Percentiles rank a stretch among this genome's conserved stretches.
Evolutionary conservation across 2,113 vertebrate species (phyloP).

Genomic region (Xyliphius kryptos): DNA sequence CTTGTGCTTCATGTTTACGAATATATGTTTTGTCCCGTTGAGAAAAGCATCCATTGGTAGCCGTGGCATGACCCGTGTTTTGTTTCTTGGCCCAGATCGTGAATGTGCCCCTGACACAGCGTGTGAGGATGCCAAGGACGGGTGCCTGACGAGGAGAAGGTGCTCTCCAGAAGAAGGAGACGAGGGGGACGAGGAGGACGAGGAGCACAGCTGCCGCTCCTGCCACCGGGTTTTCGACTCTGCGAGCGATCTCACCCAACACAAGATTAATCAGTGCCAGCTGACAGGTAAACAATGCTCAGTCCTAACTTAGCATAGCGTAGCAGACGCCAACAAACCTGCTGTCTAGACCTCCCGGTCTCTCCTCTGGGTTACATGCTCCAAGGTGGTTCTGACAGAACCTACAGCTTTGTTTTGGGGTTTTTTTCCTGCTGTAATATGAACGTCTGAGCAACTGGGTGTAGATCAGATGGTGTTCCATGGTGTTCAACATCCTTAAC

Average conservation of each 20-base stretch:
- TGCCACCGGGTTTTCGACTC: slow-evolving; percentile 98
- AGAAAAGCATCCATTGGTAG: slow-evolving; percentile 15
- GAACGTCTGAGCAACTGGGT: no score
- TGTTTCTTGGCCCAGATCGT: slow-evolving; percentile 75
- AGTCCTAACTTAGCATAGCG: no score
- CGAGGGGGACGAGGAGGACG: slow-evolving; percentile 83
- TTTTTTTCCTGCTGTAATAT: no score
- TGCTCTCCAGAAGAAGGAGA: slow-evolving; percentile 81
- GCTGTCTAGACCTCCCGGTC: slow-evolving; percentile 30
- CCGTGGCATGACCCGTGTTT: slow-evolving; percentile 38
- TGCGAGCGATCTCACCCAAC: slow-evolving; percentile 95
- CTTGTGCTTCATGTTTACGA: no score
- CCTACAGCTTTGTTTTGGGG: no score
- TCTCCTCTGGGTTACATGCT: neutral
- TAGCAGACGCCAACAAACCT: no score
- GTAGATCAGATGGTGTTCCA: no score
- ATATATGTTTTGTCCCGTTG: neutral
- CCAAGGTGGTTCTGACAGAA: no score
- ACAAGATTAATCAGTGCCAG: slow-evolving; percentile 99
- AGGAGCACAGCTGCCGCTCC: slow-evolving; percentile 95
- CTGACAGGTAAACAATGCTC: slow-evolving; percentile 97
- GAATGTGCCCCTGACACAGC: slow-evolving; percentile 89
- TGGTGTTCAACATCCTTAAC: no score
- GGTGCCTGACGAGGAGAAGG: slow-evolving; percentile 84
- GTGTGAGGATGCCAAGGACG: slow-evolving; percentile 82